Evolutionary conservation across 1,140 invertebrate species (phyloP), one percentile per base, ranked within the genome.

Genomic region (Glomeris maerens): DNA sequence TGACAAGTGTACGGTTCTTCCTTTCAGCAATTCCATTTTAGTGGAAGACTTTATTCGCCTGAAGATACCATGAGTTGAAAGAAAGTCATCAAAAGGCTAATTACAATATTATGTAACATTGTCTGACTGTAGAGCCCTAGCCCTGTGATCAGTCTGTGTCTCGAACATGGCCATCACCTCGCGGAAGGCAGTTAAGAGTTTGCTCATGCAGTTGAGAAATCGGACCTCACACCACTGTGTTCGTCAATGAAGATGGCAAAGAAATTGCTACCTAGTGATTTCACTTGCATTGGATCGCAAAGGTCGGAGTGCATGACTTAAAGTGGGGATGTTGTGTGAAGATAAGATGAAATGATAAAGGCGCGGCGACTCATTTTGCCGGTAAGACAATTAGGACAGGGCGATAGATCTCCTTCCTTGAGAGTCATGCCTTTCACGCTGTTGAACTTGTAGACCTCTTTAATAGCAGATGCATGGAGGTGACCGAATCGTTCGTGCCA

Each of bases 171-270:
- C n/a, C n/a, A n/a, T n/a, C n/a, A n/a, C n/a, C n/a, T n/a, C n/a
- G n/a, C n/a, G n/a, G n/a, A n/a, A n/a, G n/a, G n/a, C n/a, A n/a
- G n/a, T n/a, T n/a, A n/a, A n/a, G n/a, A n/a, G n/a, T n/a, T n/a
- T n/a, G n/a, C n/a, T n/a, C n/a, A n/a, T n/a, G n/a, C n/a, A n/a
- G n/a, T n/a, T n/a, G n/a, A n/a, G n/a, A n/a, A n/a, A n/a, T n/a
- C n/a, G n/a, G n/a, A n/a, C n/a, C n/a, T n/a, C n/a, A n/a, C n/a
- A n/a, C n/a, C n/a, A n/a, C n/a, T n/a, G n/a, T 45, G 60, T 42
- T 69, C 64, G 53, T 70, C 66, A 38, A 64, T 61, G 23, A 69
- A 60, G 0, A 55, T 60, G 10, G 69, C 27, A 52, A 68, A 57
- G 45, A 49, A 54, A 21, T 59, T 55, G 3, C 58, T 57, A 47